Base-by-base conservation (phyloP, 2,113 vertebrate species). In the Gambusia affinis region DNA sequence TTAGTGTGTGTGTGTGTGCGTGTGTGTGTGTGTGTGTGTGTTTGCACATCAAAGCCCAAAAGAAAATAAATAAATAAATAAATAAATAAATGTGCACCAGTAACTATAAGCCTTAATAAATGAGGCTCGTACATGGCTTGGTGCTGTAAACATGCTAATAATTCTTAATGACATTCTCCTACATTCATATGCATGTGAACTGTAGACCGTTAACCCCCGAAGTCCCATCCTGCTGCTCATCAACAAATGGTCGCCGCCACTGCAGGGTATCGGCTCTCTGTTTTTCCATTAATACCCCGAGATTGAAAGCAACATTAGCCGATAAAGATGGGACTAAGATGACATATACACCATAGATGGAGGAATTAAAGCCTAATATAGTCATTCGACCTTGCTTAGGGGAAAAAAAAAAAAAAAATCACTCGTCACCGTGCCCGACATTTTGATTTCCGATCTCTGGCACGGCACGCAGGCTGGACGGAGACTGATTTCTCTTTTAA, bases 231-330 rank as follows among this genome's bases (percentile, higher is more conserved):
- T 6, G 24, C 73, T 28, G 33, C 78, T 85, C 84, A 85, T 79
- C 89, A 81, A 76, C 83, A 75, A 75, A 22, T 19, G 30, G 60
- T 33, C 28, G 8, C 74, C 65, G 61, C 83, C 84, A 85, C 87
- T 82, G 83, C 65, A 3, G 70, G 65, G 37, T 57, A 57, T 17
- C 22, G 24, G 51, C 70, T 81, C 85, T 84, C 85, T 86, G 88
- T 87, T 93, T 92, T 92, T 88, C 91, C 92, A 93, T 94, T 93
- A 93, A 92, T 92, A 92, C 92, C 80, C 74, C 90, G 86, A 92
- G 92, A 93, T 92, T 91, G 90, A 93, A 90, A 89, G 75, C 82
- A 93, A 91, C 90, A 92, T 92, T 93, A 93, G 89, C 88, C 90
- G 91, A 92, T 94, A 93, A 90, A 89, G 89, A 70, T 63, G 72